Evolutionary conservation across 2,888 invertebrate genomes (phyloP), one percentile per base, ranked within the genome.

Genomic region (Acanthoscelides obtectus): DNA sequence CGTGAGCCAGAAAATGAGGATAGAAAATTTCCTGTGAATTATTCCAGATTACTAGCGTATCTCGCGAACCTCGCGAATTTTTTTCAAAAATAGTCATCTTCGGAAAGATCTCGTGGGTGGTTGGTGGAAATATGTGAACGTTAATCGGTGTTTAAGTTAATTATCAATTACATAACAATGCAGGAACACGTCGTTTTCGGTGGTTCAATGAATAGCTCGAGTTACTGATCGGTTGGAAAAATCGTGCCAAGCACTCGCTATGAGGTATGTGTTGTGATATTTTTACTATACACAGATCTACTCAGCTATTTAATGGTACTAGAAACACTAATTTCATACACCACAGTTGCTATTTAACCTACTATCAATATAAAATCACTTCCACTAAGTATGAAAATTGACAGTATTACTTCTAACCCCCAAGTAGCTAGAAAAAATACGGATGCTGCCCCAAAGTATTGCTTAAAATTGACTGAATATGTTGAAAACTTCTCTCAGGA

Each of bases 1-100:
- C 74, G 66, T 27, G 65, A 27, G 67, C 64, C 45, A 63, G 67
- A 73, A 73, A 76, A 76, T 75, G 74, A 77, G 72, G 77, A 79
- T 70, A 71, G 75, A 74, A 72, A 70, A 71, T 73, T 66, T 72
- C 73, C 72, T 68, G 45, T 45, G 12, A 45, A 45, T 45, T 45
- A 45, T 45, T 17, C 45, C 45, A 45, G 45, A 45, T 45, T 45
- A 45, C 17, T 45, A 45, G 45, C 45, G 45, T 17, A 45, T 45
- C 45, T 45, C 45, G 45, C 45, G 45, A 45, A 45, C 45, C 45
- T 45, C 45, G 5, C 45, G 45, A 45, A 17, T 12, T 45, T 45
- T 45, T 45, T 45, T 45, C 3, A 12, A 45, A 45, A 45, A 45
- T 45, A 45, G 45, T 45, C 45, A 45, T 45, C 12, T 12, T 45